Evolutionary conservation across 2,888 invertebrate genomes (phyloP), one percentile per base, ranked within the genome.

Genomic region (Caenorhabditis auriculariae): DNA sequence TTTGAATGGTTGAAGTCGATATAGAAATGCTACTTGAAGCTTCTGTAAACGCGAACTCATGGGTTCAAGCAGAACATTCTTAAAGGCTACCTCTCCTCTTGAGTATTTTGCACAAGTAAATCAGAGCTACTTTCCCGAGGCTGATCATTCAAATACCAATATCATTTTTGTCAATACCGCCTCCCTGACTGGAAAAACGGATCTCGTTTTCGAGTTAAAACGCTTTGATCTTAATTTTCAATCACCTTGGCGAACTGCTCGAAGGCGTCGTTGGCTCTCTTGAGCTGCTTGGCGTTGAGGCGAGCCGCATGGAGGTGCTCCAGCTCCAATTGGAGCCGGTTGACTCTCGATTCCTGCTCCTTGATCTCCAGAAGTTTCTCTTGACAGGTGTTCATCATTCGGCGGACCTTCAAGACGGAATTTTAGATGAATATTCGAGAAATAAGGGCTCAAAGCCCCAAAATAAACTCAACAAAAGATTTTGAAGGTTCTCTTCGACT

Each of bases 231-330:
- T 41, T 19, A 47, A 47, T 37, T 26, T 45, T 15, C 9, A 12
- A 24, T 17, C 9, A 57, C 60, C 54, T 72, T 69, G 45, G 77
- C 77, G 54, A 78, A 78, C 17, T 64, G 56, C 44, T 78, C 76
- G 57, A 76, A 78, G 1, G 72, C 76, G 38, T 77, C 76, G 45
- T 80, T 76, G n/a, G 75, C 75, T 21, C 57, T 46, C 43, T 74
- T 74, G 7, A 79, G 59, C 41, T 76, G 72, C 37, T 68, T 59
- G 15, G 76, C 56, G 21, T 65, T 69, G 45, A 78, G 51, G 6
- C 65, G 59, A 3, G 68, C 60, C 26, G 49, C 43, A 57, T 78
- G 78, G 7, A 79, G 47, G 27, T 71, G 66, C 43, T 77, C 77
- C 24, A 78, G 52, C 47, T 76, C 74, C 28, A 75, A 44, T 43